Percentiles rank a stretch among this genome's conserved stretches.
Conservation (phyloP, 2,888 invertebrate species). For the Epiblema foenella region DNA sequence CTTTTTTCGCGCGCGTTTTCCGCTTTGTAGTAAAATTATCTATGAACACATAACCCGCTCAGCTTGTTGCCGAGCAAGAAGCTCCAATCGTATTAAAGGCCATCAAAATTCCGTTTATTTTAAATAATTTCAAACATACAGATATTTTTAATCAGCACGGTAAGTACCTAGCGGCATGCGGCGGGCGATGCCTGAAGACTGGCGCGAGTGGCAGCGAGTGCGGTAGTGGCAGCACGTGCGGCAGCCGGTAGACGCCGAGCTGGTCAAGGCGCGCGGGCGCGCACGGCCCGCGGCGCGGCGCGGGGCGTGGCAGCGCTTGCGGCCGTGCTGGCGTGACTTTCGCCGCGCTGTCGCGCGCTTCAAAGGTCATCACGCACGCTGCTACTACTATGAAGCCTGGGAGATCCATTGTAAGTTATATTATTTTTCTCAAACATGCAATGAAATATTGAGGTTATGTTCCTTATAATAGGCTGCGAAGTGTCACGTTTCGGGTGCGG, state of each 20-base stretch:
- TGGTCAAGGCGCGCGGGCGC: conserved; percentile 87
- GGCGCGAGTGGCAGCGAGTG: conserved; percentile 77
- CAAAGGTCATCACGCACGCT: conserved; percentile 99
- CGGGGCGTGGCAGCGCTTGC: conserved; percentile 80
- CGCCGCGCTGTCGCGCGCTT: conserved; percentile 97
- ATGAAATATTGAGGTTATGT: too few species aligned
- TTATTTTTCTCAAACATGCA: too few species aligned
- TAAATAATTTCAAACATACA: background rate
- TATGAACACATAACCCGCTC: too few species aligned
- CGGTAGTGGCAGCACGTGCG: conserved; percentile 76
- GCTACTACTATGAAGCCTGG: conserved; percentile 97
- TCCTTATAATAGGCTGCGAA: too few species aligned
- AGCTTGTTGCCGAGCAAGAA: background rate
- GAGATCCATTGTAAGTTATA: too few species aligned
- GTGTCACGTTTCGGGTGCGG: too few species aligned
- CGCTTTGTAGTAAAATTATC: too few species aligned
- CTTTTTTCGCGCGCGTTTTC: too few species aligned
- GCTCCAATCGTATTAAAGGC: background rate
- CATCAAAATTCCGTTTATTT: too few species aligned
- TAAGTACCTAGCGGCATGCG: conserved; percentile 68
- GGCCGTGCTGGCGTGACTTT: conserved; percentile 91
- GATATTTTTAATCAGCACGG: background rate
- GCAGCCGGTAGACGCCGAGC: conserved; percentile 87
- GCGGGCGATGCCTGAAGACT: conserved; percentile 76
- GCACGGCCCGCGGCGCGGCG: conserved; percentile 78